Percentiles rank a stretch among this genome's conserved stretches.
phyloP scores from a whole-genome alignment of 2,888 invertebrate genomes.

The Cynaeus angustus region DNA sequence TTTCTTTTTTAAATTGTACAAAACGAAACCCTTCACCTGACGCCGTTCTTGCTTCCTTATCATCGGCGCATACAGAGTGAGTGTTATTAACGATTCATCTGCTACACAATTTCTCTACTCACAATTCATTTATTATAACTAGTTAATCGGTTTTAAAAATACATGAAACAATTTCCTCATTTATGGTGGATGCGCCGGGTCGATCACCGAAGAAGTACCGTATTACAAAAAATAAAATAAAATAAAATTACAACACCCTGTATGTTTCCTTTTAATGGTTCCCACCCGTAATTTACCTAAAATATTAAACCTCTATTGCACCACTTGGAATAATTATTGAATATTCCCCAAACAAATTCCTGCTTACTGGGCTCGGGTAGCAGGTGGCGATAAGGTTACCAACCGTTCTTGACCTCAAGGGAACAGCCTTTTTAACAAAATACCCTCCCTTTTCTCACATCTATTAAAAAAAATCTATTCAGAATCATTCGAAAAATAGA shows the following conservation, averaged over 20 bases:
- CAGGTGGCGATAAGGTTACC: conserved; percentile 20
- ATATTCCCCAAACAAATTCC: conserved; percentile 19
- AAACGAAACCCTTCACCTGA: conserved; percentile 44
- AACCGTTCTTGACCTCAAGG: conserved; percentile 25
- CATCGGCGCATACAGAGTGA: not conserved
- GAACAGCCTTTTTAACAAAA: conserved; percentile 22
- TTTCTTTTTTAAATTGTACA: conserved; percentile 49
- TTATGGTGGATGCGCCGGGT: too few species aligned
- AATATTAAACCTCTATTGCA: conserved; percentile 1
- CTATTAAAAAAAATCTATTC: conserved; percentile 23
- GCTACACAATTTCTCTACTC: too few species aligned
- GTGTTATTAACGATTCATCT: too few species aligned
- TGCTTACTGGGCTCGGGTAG: conserved; percentile 8
- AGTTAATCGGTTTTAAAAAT: too few species aligned
- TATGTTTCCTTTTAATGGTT: not conserved
- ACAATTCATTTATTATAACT: too few species aligned
- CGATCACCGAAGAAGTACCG: too few species aligned
- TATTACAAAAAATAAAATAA: too few species aligned
- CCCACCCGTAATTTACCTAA: not conserved
- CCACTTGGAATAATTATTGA: conserved; percentile 17
- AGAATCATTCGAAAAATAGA: conserved; percentile 3
- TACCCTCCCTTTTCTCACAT: conserved; percentile 6
- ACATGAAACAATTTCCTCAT: too few species aligned
- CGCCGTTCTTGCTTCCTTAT: not conserved
- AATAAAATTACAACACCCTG: not conserved